Conservation (phyloP, 2,113 vertebrate genomes). For the Leptobrachium ailaonicum region DNA sequence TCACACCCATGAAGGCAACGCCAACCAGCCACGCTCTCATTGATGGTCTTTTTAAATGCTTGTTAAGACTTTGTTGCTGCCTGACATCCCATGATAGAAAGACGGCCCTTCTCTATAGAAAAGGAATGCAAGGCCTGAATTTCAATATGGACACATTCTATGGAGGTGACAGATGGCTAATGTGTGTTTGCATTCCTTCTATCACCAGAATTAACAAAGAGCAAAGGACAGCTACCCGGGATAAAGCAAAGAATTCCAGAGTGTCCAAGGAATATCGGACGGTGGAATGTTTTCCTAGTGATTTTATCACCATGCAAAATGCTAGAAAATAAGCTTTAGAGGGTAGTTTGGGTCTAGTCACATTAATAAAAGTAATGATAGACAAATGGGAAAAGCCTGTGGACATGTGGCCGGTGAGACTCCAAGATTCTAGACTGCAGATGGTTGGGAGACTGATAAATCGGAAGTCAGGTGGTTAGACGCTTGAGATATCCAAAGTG, state of each 20-base stretch:
- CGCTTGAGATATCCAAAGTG: no score
- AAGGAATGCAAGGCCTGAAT: background rate
- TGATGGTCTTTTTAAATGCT: background rate
- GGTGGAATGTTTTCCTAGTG: background rate
- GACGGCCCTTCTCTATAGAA: no score
- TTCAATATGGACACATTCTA: background rate
- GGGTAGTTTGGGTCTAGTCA: no score
- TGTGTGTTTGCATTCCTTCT: background rate
- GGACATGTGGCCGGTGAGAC: no score
- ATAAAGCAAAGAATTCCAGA: background rate
- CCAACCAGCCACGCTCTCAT: background rate
- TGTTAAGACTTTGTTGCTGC: background rate
- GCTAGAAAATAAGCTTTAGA: background rate
- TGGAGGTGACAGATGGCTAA: background rate
- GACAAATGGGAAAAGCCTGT: no score
- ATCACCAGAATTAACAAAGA: no score
- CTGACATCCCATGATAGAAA: background rate
- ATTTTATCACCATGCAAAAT: background rate
- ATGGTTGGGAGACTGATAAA: no score
- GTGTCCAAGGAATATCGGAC: background rate
- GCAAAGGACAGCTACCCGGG: background rate
- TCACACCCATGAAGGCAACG: conserved; percentile 3
- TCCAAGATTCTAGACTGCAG: no score
- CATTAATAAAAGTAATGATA: no score
- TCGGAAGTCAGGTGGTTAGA: no score